Evolutionary conservation across 2,888 invertebrate species (phyloP), one percentile per base, ranked within the genome.

Genomic region (Unio pictorum): DNA sequence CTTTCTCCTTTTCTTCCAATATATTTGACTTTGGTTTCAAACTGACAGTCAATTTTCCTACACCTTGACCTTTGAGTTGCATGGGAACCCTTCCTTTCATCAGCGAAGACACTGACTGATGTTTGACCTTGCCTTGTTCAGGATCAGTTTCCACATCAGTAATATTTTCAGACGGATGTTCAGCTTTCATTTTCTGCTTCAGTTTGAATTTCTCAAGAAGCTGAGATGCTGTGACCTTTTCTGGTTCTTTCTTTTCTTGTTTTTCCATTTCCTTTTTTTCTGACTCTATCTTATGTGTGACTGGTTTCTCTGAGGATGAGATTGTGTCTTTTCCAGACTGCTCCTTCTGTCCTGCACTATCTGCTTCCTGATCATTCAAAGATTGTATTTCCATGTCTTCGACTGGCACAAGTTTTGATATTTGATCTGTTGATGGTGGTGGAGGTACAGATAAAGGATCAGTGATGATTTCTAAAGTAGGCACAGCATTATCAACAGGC

Each of bases 171-270:
- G 71, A 64, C 26, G 67, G 61, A 23, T 75, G 73, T 58, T 57
- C 57, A 26, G 64, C 70, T 26, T 68, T 66, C 7, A 67, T 28
- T 61, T 76, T 69, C 55, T 71, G 67, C 64, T 70, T 75, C 34
- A 72, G 68, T 62, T 77, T 77, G 61, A 77, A 77, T 56, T 77
- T 77, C 61, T 77, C 73, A 26, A 77, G 66, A 11, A 77, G 66
- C 59, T 77, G 77, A 23, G 74, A 73, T 55, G 75, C 75, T 30
- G 77, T 77, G 1, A 77, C 69, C 45, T 45, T 45, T 45, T 45
- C 45, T 34, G 73, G 74, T 63, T 75, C 75, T 63, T 77, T 77
- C 45, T 67, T 45, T 26, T 58, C 56, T 23, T 20, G 54, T 26
- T 54, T 20, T 28, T 69, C 69, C 20, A n/a, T 61, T 61, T 67